A percentile compares a stretch with the other conserved stretches of the same genome.
Conservation (phyloP, 2,113 vertebrate species). For the Bothrops jararaca region DNA sequence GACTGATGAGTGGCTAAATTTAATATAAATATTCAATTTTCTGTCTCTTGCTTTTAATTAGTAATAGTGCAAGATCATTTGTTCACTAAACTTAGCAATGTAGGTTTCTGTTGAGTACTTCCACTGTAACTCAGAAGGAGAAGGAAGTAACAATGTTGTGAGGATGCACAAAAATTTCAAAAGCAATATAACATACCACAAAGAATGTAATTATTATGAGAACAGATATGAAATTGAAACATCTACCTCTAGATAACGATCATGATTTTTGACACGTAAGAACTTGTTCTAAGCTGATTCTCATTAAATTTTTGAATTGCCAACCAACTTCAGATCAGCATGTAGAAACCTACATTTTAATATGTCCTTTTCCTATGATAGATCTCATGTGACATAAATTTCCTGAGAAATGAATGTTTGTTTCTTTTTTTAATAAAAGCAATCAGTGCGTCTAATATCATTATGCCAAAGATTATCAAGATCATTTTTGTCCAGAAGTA, state of each 20-base stretch:
- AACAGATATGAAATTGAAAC: neutral
- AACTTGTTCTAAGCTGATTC: neutral
- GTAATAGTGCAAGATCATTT: neutral
- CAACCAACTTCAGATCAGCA: neutral
- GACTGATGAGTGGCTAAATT: neutral
- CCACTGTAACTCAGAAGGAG: neutral
- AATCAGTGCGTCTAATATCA: constrained; percentile 98
- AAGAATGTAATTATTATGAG: neutral
- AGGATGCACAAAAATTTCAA: neutral
- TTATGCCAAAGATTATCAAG: constrained; percentile 97
- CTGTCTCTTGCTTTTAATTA: neutral
- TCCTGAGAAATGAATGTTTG: constrained; percentile 21
- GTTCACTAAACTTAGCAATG: neutral
- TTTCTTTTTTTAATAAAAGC: constrained; percentile 71
- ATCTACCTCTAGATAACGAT: neutral
- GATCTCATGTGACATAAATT: neutral
- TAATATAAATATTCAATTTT: neutral
- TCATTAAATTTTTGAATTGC: neutral
- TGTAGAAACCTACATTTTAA: neutral
- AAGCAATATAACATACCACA: neutral
- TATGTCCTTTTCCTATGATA: neutral
- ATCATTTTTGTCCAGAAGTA: constrained; percentile 97
- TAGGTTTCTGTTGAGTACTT: neutral
- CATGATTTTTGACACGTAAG: neutral
- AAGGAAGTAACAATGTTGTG: neutral